These are phyloP conservation scores for Drosophila pandora DNA, from an alignment of 1,140 invertebrate genomes.

Conservation along the genomic window DNA sequence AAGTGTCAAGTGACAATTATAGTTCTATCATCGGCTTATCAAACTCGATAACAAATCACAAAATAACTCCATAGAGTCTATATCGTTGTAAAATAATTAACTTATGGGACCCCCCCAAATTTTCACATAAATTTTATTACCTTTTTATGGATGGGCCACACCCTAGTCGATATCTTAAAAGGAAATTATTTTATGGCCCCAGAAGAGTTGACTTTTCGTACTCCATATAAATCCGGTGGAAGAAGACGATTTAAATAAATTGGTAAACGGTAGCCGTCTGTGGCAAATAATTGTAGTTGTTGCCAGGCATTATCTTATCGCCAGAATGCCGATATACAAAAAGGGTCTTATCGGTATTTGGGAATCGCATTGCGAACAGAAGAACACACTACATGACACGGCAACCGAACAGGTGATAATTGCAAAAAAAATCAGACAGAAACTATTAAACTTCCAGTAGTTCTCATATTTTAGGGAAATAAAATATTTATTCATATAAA, in stretches of 20 bases:
- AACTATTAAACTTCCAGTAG: too few species aligned
- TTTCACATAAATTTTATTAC: constrained; percentile 2
- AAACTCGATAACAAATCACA: constrained; percentile 20
- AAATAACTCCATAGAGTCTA: constrained; percentile 15
- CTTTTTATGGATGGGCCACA: constrained; percentile 24
- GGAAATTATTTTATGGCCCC: constrained; percentile 13
- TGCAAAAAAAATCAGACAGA: constrained; percentile 28
- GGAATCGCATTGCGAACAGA: constrained; percentile 25
- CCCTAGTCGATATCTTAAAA: constrained; percentile 14
- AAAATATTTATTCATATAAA: not conserved
- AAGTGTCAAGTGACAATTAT: not conserved
- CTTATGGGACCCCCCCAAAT: constrained; percentile 7
- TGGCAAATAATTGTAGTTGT: constrained; percentile 44
- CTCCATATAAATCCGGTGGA: not conserved
- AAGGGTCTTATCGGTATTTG: constrained; percentile 50
- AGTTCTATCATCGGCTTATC: not conserved
- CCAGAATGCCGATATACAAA: constrained; percentile 66
- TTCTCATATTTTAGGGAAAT: not conserved
- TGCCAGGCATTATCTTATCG: constrained; percentile 61
- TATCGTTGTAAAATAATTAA: constrained; percentile 28
- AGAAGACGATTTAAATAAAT: constrained; percentile 47
- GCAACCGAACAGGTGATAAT: constrained; percentile 57
- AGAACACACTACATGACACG: constrained; percentile 38
- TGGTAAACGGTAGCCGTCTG: constrained; percentile 45
- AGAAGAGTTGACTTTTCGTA: constrained; percentile 5